A percentile compares a stretch with the other conserved stretches of the same genome.
phyloP scores from a whole-genome alignment of 2,113 vertebrate genomes.

The Toxotes jaculatrix region DNA sequence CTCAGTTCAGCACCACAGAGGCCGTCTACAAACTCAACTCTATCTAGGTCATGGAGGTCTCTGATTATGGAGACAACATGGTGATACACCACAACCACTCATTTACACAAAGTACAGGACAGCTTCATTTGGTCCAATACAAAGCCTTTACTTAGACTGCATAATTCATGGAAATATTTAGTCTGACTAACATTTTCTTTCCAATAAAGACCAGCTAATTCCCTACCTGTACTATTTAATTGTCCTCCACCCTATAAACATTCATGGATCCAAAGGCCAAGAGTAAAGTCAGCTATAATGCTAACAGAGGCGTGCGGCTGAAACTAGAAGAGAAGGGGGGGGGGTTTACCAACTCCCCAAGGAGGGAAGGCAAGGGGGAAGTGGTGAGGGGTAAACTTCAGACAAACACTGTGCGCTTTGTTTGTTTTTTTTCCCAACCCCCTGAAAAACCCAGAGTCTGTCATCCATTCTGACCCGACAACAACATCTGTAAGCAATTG shows the following conservation, averaged over 20 bases:
- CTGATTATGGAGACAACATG: constrained; percentile 75
- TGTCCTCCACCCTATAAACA: constrained; percentile 72
- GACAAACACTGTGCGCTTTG: constrained; percentile 82
- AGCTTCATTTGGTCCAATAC: constrained; percentile 54
- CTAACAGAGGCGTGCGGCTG: constrained; percentile 60
- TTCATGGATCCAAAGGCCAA: constrained; percentile 48
- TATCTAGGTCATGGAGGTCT: constrained; percentile 78
- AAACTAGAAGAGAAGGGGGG: constrained; percentile 45
- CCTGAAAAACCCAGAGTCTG: constrained; percentile 75
- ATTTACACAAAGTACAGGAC: constrained; percentile 76
- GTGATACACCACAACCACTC: constrained; percentile 63
- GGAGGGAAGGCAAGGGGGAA: constrained; percentile 70
- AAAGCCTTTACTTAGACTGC: constrained; percentile 62
- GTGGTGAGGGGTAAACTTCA: constrained; percentile 76
- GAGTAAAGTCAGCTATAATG: constrained; percentile 56
- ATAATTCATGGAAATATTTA: constrained; percentile 78
- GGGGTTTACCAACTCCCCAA: constrained; percentile 71
- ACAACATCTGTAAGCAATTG: constrained; percentile 85
- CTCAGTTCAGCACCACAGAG: constrained; percentile 80
- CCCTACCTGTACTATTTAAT: constrained; percentile 71
- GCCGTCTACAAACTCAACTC: constrained; percentile 71
- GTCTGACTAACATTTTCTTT: constrained; percentile 73
- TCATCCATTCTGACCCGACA: constrained; percentile 75
- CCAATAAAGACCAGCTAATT: constrained; percentile 72
- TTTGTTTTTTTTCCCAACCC: constrained; percentile 79